Percentiles rank a stretch among this genome's conserved stretches.
phyloP scores from a whole-genome alignment of 1,140 invertebrate genomes.

The Ceratosolen fusciceps region DNA sequence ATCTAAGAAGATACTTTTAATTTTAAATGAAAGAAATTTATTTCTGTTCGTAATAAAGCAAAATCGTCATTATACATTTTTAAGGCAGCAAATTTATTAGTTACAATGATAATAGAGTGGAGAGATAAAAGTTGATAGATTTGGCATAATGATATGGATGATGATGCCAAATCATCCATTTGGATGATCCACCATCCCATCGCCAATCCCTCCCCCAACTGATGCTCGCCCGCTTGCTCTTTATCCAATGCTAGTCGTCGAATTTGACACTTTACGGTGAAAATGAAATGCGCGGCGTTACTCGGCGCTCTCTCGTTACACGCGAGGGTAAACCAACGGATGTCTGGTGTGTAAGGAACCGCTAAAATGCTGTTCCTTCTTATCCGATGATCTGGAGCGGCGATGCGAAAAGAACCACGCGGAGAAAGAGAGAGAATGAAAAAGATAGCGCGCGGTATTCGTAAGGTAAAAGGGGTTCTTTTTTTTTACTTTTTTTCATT shows the following conservation, averaged over 20 bases:
- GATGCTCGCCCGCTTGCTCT: not conserved
- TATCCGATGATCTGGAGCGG: constrained; percentile 72
- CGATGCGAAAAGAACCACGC: constrained; percentile 72
- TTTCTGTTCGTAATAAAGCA: no score
- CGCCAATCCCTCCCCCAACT: not conserved
- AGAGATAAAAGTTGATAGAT: not conserved
- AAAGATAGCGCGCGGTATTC: constrained; percentile 48
- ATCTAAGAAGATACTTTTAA: no score
- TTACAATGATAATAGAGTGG: not conserved
- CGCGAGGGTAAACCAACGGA: constrained; percentile 65
- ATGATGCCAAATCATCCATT: no score
- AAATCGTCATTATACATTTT: not conserved
- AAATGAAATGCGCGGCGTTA: constrained; percentile 47
- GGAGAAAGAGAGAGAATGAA: constrained; percentile 53
- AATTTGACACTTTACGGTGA: constrained; percentile 61
- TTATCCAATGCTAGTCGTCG: constrained; percentile 41
- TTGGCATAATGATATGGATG: no score
- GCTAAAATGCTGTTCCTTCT: constrained; percentile 73
- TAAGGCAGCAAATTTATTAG: not conserved
- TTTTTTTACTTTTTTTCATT: not conserved
- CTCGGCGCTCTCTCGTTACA: constrained; percentile 55
- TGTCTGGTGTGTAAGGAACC: constrained; percentile 73
- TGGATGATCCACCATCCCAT: no score
- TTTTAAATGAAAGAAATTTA: no score
- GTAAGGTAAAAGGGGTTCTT: constrained; percentile 53